Base-by-base conservation (phyloP, 2,113 vertebrate genomes). In the Phrynosoma platyrhinos region DNA sequence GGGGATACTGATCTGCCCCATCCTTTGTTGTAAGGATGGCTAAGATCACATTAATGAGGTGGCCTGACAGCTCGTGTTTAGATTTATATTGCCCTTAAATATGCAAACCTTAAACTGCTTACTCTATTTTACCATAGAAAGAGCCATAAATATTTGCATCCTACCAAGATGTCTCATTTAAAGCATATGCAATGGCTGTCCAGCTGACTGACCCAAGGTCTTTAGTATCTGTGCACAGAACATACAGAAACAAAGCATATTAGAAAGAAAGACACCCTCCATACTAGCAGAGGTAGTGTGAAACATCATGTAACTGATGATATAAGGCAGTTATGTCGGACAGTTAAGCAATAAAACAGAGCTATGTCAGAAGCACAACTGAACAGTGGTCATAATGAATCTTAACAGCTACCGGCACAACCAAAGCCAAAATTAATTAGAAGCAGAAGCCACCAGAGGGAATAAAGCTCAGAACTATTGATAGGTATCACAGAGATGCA, bases 401-500 rank as follows among this genome's bases (percentile, higher is more conserved):
- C 13, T 64, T 69, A 76, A n/a, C n/a, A 5, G 27, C 53, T 30
- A 74, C 42, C 84, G 53, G 25, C 36, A 82, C 3, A 8, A 20
- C 27, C 47, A 69, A 42, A 69, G 13, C 58, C 14, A 78, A 69
- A 23, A 40, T 88, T 66, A 81, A 68, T 82, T 40, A 82, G 20
- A 86, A 76, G 72, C 87, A 77, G 32, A 83, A 88, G 25, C 30
- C 47, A 79, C 58, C 64, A 42, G 16, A 68, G 75, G 30, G 78
- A 82, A 82, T 55, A 86, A 82, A 77, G 47, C 88, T 89, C 71
- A 86, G 32, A 82, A 77, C 79, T 42, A 25, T 79, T 77, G 32
- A 82, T 77, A 75, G 36, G 47, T 89, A 68, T 83, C 47, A 78
- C 88, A 86, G 62, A 86, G 84, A 86, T 55, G 75, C 84, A 86